Conservation (phyloP, 30 jellyfish, hydroid and myxozoan species). For the Calvadosia cruxmelitensis region DNA sequence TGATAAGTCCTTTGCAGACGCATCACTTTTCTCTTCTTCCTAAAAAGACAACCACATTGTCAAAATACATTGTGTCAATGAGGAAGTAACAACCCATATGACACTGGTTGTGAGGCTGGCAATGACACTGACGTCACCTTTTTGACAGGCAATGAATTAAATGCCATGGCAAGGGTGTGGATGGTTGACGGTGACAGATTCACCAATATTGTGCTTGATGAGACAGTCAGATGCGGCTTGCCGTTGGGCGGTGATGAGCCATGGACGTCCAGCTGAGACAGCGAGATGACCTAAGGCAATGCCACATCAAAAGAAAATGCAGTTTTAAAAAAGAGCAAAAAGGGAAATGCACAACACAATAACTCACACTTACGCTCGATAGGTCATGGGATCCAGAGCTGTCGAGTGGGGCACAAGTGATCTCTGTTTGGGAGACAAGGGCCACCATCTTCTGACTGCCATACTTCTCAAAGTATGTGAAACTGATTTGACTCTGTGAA, state of each 20-base stretch:
- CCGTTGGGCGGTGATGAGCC: slow-evolving; percentile 70
- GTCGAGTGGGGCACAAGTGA: slow-evolving; percentile 60
- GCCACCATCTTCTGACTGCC: slow-evolving; percentile 53
- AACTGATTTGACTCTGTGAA: slow-evolving; percentile 27
- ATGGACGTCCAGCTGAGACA: slow-evolving; percentile 45
- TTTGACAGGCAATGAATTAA: slow-evolving; percentile 25
- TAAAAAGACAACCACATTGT: no score
- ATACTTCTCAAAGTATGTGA: slow-evolving; percentile 32
- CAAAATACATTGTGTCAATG: no score
- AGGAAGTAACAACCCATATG: no score
- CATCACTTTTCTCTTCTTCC: slow-evolving; percentile 1
- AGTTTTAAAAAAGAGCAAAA: not conserved
- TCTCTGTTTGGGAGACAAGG: slow-evolving; percentile 26
- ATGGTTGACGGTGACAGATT: slow-evolving; percentile 78
- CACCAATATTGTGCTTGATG: slow-evolving; percentile 31
- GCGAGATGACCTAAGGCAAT: slow-evolving; percentile 29
- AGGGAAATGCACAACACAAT: no score
- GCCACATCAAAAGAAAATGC: not conserved
- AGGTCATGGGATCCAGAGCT: no score
- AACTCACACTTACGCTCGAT: no score
- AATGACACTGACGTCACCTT: no score
- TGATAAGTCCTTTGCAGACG: no score
- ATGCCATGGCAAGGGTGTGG: slow-evolving; percentile 49
- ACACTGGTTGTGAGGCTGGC: no score
- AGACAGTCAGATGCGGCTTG: slow-evolving; percentile 66